A percentile compares a stretch with the other conserved stretches of the same genome.
Conservation (phyloP, 2,888 invertebrate genomes). For the Nomada ferruginata region DNA sequence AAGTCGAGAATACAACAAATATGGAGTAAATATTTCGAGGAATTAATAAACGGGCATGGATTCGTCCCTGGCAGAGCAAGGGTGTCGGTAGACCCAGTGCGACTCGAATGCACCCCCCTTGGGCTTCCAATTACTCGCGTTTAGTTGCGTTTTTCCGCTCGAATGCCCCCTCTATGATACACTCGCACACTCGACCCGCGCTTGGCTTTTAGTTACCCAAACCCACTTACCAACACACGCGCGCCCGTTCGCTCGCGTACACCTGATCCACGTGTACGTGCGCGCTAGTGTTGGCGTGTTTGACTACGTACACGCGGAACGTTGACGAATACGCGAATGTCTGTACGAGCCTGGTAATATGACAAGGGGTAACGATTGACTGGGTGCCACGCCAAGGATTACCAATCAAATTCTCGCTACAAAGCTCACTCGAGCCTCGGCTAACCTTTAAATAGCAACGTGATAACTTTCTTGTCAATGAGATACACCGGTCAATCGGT, state of each 20-base stretch:
- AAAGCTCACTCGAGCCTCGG: constrained; percentile 57
- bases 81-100: constrained; percentile 68
- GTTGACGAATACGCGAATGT: constrained; percentile 27
- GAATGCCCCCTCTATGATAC: constrained; percentile 83
- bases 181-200: constrained; percentile 80
- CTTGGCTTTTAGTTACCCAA: constrained; percentile 82
- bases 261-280: constrained; percentile 48
- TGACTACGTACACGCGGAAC: neutral
- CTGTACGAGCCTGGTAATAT: constrained; percentile 50
- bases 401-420: constrained; percentile 74
- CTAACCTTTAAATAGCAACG: constrained; percentile 44
- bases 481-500: neutral
- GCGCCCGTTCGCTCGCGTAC: constrained; percentile 27
- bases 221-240: constrained; percentile 76
- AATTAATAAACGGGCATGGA: constrained; percentile 64
- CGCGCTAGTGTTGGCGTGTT: neutral
- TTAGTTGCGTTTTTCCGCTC: constrained; percentile 84
- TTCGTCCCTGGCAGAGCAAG: constrained; percentile 68
- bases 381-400: constrained; percentile 71
- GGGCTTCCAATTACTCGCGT: constrained; percentile 83
- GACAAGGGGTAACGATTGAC: constrained; percentile 74
- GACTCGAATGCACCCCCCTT: constrained; percentile 74
- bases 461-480: constrained; percentile 14
- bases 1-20: constrained; percentile 16
- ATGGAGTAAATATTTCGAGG: constrained; percentile 38